These are phyloP conservation scores for Probaryconus sp. DNA, from an alignment of 1,140 invertebrate genomes.

Conservation along the genomic window DNA sequence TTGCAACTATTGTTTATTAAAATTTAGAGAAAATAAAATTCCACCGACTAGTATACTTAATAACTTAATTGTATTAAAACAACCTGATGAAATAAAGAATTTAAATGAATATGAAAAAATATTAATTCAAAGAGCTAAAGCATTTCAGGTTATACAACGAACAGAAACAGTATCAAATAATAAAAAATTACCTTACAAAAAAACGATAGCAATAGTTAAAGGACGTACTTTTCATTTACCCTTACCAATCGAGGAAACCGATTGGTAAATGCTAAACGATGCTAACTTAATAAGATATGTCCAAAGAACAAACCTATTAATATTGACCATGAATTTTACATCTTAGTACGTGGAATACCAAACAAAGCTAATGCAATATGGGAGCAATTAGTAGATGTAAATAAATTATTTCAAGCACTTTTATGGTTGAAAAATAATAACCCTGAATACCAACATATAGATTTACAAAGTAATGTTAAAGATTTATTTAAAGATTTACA, in stretches of 20 bases:
- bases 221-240: constrained; percentile 68
- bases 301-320: constrained; percentile 34
- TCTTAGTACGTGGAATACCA: constrained; percentile 54
- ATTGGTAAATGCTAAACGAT: too few species aligned
- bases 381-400: constrained; percentile 25
- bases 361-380: constrained; percentile 23
- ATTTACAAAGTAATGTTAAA: background rate
- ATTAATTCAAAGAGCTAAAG: too few species aligned
- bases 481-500: constrained; percentile 19
- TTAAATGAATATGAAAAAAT: constrained; percentile 60
- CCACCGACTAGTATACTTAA: too few species aligned
- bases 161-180: constrained; percentile 60
- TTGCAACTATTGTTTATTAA: constrained; percentile 25
- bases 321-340: constrained; percentile 58
- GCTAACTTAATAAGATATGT: constrained; percentile 61
- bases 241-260: constrained; percentile 64
- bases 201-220: constrained; percentile 60
- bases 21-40: too few species aligned
- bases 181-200: constrained; percentile 61
- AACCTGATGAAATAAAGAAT: too few species aligned
- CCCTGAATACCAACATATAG: background rate
- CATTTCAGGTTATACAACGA: constrained; percentile 65
- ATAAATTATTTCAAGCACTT: constrained; percentile 24
- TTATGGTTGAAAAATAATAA: constrained; percentile 31
- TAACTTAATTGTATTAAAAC: too few species aligned